A percentile compares a stretch with the other conserved stretches of the same genome.
These are phyloP conservation scores for Plecturocebus donacophilus DNA, from an alignment of 2,113 vertebrate genomes.

Conservation along the genomic window DNA sequence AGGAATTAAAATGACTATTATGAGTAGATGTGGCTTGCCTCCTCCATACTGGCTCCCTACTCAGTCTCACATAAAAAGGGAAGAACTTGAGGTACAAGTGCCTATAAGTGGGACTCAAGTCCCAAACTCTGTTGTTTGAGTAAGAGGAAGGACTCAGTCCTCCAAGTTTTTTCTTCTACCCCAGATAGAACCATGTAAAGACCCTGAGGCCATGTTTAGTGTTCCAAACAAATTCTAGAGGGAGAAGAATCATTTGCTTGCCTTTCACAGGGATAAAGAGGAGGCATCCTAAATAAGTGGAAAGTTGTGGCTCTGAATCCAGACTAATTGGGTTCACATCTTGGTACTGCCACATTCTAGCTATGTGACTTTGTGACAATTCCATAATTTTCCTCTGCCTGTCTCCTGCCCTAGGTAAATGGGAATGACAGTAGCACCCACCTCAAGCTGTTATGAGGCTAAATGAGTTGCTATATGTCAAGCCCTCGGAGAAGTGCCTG, in stretches of 20 bases:
- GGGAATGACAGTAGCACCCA: neutral
- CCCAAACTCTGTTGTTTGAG: neutral
- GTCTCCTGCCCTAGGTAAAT: neutral
- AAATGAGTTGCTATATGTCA: neutral
- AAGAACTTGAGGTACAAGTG: neutral
- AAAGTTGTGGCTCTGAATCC: neutral
- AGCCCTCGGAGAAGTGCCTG: neutral
- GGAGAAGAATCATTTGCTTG: neutral
- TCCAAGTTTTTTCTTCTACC: neutral
- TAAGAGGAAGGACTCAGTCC: neutral
- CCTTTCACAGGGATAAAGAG: neutral
- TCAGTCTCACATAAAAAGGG: neutral
- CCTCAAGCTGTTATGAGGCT: neutral
- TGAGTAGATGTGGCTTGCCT: neutral
- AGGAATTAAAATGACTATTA: neutral
- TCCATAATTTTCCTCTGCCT: neutral
- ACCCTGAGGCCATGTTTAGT: neutral
- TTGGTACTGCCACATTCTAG: neutral
- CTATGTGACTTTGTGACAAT: neutral
- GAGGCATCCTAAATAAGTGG: neutral
- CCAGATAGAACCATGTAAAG: neutral
- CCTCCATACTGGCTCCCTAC: neutral
- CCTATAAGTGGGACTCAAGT: neutral
- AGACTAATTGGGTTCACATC: neutral
- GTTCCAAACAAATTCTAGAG: neutral